These are phyloP conservation scores for Notocelia uddmanniana DNA, from an alignment of 2,888 invertebrate species.

Conservation along the genomic window DNA sequence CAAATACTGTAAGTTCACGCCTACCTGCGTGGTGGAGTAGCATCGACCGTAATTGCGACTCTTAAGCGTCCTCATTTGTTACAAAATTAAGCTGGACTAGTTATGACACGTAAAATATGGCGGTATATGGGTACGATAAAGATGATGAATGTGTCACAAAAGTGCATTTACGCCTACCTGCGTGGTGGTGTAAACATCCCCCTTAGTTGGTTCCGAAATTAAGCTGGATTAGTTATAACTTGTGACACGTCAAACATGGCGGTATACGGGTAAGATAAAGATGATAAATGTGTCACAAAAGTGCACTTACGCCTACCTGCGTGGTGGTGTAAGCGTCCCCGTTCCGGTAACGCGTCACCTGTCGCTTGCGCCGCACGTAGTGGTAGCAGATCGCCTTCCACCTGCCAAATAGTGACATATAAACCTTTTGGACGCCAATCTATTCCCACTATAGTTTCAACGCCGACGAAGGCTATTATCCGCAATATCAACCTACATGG, in stretches of 20 bases:
- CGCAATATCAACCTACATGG: too few species aligned
- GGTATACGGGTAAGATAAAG: background rate
- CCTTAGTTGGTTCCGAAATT: background rate
- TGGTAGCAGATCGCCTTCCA: conserved; percentile 95
- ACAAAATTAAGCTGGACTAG: background rate
- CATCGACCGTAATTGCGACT: too few species aligned
- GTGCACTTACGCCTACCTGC: conserved; percentile 82
- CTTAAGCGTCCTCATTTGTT: too few species aligned
- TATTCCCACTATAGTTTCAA: too few species aligned
- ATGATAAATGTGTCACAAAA: conserved; percentile 31
- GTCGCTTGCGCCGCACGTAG: conserved; percentile 91
- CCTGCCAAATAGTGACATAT: conserved; percentile 66
- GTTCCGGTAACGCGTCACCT: conserved; percentile 92
- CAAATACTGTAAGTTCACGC: too few species aligned
- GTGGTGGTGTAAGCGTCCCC: conserved; percentile 93
- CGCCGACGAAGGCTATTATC: too few species aligned
- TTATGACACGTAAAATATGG: background rate
- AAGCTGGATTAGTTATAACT: background rate
- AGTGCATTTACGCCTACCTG: too few species aligned
- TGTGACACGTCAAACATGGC: background rate
- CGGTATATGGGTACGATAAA: background rate
- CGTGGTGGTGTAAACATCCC: background rate
- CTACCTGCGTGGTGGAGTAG: background rate
- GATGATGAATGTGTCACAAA: background rate
- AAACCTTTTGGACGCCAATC: too few species aligned